Evolutionary conservation across 2,888 invertebrate species (phyloP).

Genomic region (Xylocampa areola): DNA sequence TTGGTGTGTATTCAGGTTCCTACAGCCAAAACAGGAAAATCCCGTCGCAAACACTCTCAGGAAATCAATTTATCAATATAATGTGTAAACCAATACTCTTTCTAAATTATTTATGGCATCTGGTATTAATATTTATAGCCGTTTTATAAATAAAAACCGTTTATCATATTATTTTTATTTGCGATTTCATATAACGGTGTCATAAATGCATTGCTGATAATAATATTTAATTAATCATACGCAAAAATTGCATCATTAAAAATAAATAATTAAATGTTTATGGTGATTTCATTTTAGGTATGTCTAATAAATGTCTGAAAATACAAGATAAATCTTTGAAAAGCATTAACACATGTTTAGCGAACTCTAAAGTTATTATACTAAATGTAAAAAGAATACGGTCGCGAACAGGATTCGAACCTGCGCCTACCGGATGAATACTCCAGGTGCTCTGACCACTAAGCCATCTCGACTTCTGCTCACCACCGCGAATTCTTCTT

Average conservation of each 20-base stretch:
- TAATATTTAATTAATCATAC: not conserved
- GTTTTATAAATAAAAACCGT: conserved; percentile 2
- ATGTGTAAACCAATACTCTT: conserved; percentile 21
- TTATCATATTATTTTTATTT: conserved; percentile 4
- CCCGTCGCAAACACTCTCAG: conserved; percentile 25
- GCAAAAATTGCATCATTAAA: not conserved
- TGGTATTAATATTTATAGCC: conserved; percentile 9
- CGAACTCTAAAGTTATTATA: no score
- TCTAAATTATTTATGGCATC: conserved; percentile 10
- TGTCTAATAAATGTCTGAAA: no score
- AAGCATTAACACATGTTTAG: no score
- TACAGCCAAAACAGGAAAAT: conserved; percentile 11
- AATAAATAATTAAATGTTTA: not conserved
- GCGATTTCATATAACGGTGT: conserved; percentile 4
- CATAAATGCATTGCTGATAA: conserved; percentile 1
- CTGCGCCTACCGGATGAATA: no score
- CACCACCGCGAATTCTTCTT: no score
- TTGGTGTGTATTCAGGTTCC: not conserved
- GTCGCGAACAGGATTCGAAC: no score
- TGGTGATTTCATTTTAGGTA: not conserved
- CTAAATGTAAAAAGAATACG: no score
- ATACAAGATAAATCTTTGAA: no score
- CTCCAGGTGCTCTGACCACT: no score
- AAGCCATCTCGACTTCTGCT: no score
- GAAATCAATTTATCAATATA: conserved; percentile 43